Base-by-base conservation (phyloP, 2,888 invertebrate genomes). In the Caenorhabditis macrosperma region DNA sequence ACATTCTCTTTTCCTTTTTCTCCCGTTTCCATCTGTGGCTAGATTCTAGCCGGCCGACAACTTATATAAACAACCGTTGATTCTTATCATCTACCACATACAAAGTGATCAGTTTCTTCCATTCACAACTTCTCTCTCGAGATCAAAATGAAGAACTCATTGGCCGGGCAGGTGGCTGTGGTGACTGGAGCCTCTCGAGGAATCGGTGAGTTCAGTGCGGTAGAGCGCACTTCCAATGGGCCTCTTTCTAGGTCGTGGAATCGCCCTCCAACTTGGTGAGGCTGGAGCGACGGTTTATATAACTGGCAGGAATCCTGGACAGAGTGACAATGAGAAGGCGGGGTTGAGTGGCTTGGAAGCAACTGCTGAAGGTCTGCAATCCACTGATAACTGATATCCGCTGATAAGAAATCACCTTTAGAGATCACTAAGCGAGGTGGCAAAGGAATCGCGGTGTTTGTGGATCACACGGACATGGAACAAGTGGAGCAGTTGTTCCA, bases 131-230 rank as follows among this genome's bases (percentile, higher is more conserved):
- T n/a, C n/a, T n/a, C n/a, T n/a, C n/a, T n/a, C n/a, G n/a, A n/a
- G n/a, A n/a, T n/a, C n/a, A n/a, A n/a, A n/a, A n/a, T n/a, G n/a
- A n/a, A n/a, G n/a, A n/a, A n/a, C n/a, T 85, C 38, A 81, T 77
- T 7, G 35, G 85, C 26, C 78, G 78, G 84, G 4, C 67, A 84
- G 67, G 52, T 85, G 17, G 85, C 82, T 3, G 38, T 85, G 15
- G 85, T 85, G 17, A 85, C 85, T 20, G 85, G 85, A 48, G 79
- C 84, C n/a, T 79, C 78, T 15, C 69, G 85, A 57, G 85, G 85
- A n/a, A 84, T 84, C 48, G 84, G 84, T 35, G n/a, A 12, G 91
- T 85, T 17, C 28, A 2, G 9, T 30, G 26, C n/a, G 15, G 7
- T 17, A 10, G 3, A 26, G 3, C 46, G 7, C 7, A 7, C 2